These are phyloP conservation scores for Alaudala cheleensis DNA, from an alignment of 2,113 vertebrate species.

Conservation along the genomic window DNA sequence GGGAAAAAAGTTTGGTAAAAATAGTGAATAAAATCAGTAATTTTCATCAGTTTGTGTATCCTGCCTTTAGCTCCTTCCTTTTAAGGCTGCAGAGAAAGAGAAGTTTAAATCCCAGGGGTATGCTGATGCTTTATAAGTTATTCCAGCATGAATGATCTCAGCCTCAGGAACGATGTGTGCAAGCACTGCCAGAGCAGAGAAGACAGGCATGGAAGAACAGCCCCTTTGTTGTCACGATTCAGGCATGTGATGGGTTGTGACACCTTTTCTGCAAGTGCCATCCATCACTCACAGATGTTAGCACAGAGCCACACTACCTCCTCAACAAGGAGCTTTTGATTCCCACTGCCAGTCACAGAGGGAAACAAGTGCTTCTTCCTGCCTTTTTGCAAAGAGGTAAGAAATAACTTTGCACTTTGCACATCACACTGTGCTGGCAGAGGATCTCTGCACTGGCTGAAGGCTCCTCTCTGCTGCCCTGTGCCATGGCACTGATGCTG, in stretches of 20 bases:
- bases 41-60: constrained; percentile 39
- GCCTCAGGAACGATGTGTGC: neutral
- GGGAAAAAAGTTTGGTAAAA: neutral
- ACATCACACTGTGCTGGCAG: neutral
- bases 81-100: constrained; percentile 5
- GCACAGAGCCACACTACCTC: neutral
- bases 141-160: constrained; percentile 28
- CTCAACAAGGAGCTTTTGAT: neutral
- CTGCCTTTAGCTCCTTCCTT: constrained; percentile 44
- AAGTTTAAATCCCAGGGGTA: constrained; percentile 8
- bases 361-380: neutral
- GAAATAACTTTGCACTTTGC: neutral
- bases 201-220: neutral
- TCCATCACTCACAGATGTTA: neutral
- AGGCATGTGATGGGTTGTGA: neutral
- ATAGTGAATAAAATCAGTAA: constrained; percentile 26
- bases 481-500: neutral
- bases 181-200: neutral
- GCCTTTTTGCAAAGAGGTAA: neutral
- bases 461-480: neutral
- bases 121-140: neutral
- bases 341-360: neutral
- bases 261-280: neutral
- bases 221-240: neutral
- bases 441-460: neutral